phyloP scores from a whole-genome alignment of 2,888 invertebrate genomes.

The Lasioglossum oenotherae region DNA sequence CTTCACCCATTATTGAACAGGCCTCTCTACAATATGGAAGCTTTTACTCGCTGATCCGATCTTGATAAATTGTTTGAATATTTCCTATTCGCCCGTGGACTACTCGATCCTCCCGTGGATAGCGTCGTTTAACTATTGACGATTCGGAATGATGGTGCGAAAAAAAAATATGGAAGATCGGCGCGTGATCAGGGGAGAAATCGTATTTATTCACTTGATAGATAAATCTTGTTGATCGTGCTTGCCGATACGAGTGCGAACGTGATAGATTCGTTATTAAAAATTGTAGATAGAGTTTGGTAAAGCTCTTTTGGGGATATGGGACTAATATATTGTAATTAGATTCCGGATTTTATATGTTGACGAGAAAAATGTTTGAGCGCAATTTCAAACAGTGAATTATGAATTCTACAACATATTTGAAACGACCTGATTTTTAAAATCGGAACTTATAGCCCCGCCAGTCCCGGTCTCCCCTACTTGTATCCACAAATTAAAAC shows the following conservation, averaged over 20 bases:
- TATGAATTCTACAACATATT: too few species aligned
- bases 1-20: slow-evolving; percentile 6
- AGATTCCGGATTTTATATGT: too few species aligned
- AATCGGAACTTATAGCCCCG: too few species aligned
- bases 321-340: too few species aligned
- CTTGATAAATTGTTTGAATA: slow-evolving; percentile 1
- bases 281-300: background rate
- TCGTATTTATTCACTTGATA: background rate
- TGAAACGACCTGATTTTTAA: too few species aligned
- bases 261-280: background rate
- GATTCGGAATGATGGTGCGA: background rate
- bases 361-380: too few species aligned
- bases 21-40: background rate
- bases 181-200: background rate
- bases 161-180: background rate
- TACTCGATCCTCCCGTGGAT: background rate
- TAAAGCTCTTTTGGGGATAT: background rate
- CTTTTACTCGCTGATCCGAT: background rate
- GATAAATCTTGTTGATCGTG: background rate
- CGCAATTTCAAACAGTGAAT: too few species aligned
- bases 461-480: background rate
- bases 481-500: background rate
- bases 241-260: background rate
- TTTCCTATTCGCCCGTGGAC: background rate
- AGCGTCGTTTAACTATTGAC: background rate